Conservation (phyloP, 1,140 invertebrate genomes). For the Lepidostoma basale region DNA sequence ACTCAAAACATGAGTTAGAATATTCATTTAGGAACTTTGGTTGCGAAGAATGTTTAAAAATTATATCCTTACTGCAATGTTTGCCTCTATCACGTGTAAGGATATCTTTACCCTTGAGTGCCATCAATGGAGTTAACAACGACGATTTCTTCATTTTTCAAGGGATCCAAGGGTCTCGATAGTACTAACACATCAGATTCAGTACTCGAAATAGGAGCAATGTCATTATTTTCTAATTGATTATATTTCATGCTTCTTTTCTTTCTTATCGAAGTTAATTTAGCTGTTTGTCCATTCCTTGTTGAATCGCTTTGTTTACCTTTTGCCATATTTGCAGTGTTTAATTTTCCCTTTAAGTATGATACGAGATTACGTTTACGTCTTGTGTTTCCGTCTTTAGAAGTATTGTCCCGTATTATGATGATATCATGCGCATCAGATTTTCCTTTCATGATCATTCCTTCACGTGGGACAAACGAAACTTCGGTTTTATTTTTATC, state of each 20-base stretch:
- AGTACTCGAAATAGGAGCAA: not conserved
- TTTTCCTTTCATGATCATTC: not conserved
- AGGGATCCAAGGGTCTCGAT: not conserved
- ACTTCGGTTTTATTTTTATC: not conserved
- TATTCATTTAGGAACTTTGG: slow-evolving; percentile 3
- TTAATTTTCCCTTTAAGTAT: not conserved
- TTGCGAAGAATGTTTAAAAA: too few relatives aligned
- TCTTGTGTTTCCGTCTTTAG: not conserved
- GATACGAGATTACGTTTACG: slow-evolving; percentile 7
- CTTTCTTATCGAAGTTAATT: not conserved
- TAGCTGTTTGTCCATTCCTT: not conserved
- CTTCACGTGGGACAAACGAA: not conserved
- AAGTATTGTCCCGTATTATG: not conserved
- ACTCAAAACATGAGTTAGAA: not conserved
- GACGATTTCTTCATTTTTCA: not conserved
- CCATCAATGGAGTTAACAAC: not conserved
- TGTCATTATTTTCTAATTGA: not conserved
- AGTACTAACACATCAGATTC: not conserved
- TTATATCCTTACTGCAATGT: too few relatives aligned
- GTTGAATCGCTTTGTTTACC: not conserved
- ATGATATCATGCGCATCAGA: not conserved
- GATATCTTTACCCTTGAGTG: too few relatives aligned
- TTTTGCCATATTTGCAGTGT: not conserved
- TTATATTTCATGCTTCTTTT: not conserved
- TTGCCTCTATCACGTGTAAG: too few relatives aligned